A percentile compares a stretch with the other conserved stretches of the same genome.
Evolutionary conservation across 2,113 vertebrate genomes (phyloP).

Genomic region (Burhinus bistriatus): DNA sequence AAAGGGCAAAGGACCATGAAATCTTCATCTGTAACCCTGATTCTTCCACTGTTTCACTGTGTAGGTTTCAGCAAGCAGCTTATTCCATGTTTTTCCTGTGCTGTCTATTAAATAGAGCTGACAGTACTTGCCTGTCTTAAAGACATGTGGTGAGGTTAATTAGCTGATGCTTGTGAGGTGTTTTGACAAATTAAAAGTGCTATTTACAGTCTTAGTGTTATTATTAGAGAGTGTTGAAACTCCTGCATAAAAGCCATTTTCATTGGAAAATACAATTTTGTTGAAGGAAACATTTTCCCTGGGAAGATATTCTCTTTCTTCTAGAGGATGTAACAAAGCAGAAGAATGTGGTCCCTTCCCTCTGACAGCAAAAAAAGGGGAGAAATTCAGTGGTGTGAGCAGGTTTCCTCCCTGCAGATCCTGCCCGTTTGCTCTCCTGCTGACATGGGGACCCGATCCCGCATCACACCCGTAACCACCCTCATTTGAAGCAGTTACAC

Average conservation of each 20-base stretch:
- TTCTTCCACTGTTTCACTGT: background rate
- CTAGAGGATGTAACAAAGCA: background rate
- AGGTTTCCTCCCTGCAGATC: background rate
- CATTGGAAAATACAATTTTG: background rate
- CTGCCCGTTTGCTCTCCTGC: rapidly evolving
- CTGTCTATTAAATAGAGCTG: background rate
- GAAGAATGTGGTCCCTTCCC: background rate
- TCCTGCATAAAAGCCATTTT: background rate
- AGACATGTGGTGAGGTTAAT: background rate
- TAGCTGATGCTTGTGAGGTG: background rate
- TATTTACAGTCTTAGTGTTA: background rate
- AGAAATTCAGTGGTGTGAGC: background rate
- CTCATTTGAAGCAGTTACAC: background rate
- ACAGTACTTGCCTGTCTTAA: background rate
- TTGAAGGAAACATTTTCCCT: background rate
- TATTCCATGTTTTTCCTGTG: background rate
- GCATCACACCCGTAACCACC: background rate
- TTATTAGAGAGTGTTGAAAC: background rate
- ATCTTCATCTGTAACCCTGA: background rate
- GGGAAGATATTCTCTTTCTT: background rate
- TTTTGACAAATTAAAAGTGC: slow-evolving; percentile 6
- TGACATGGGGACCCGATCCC: background rate
- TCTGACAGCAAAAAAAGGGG: background rate
- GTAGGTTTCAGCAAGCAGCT: background rate
- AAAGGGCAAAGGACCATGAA: background rate